These are phyloP conservation scores for Allobates femoralis DNA, from an alignment of 2,797 vertebrate genomes.

Conservation along the genomic window DNA sequence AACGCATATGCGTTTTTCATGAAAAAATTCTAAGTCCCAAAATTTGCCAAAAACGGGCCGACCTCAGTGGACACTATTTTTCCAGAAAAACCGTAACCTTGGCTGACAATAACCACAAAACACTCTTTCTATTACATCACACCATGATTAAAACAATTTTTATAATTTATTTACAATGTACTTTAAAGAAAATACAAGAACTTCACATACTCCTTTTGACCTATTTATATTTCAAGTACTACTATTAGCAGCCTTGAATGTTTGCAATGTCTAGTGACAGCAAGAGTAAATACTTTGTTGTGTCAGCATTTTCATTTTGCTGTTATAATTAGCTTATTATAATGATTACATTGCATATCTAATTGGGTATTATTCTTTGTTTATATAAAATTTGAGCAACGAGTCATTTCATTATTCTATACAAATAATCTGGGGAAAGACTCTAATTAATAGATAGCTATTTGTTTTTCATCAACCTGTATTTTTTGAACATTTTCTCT, in stretches of 20 bases:
- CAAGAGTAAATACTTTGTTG: background rate
- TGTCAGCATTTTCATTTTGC: background rate
- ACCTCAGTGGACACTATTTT: too few species aligned
- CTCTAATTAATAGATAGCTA: background rate
- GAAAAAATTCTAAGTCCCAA: too few species aligned
- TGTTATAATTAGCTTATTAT: background rate
- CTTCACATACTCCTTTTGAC: background rate
- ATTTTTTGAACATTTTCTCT: too few species aligned
- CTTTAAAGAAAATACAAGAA: background rate
- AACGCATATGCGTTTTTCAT: too few species aligned
- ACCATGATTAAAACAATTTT: background rate
- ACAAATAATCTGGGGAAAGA: too few species aligned
- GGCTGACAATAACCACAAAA: too few species aligned
- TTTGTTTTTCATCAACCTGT: background rate
- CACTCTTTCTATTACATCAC: background rate
- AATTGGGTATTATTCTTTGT: background rate
- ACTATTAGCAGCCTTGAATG: background rate
- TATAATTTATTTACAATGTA: background rate
- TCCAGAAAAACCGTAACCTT: too few species aligned
- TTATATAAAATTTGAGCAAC: background rate
- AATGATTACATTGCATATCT: conserved; percentile 11
- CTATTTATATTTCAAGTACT: background rate
- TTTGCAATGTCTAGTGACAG: background rate
- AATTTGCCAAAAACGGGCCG: too few species aligned
- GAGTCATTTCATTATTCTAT: background rate